Conservation (phyloP, 2,797 vertebrate genomes). For the Paramormyrops hopkinsi region DNA sequence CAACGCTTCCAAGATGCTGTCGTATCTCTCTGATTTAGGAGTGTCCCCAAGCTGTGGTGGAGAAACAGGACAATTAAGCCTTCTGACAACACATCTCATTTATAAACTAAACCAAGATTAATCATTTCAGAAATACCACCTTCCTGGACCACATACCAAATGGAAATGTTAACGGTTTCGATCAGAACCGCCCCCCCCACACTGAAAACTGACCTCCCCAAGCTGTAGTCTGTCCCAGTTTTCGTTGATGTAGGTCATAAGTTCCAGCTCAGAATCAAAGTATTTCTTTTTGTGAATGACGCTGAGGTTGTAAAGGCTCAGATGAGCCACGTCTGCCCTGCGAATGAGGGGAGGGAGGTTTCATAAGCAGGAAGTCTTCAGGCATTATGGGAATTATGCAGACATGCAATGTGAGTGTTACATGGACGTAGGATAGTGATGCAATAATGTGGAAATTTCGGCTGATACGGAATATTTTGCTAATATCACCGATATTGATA, state of each 20-base stretch:
- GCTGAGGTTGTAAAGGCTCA: constrained; percentile 96
- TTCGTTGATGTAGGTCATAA: constrained; percentile 93
- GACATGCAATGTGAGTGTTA: background rate
- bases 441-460: background rate
- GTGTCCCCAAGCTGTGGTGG: constrained; percentile 77
- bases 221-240: constrained; percentile 95
- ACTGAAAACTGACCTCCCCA: constrained; percentile 69
- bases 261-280: constrained; percentile 91
- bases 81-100: background rate
- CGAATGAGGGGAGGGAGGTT: background rate
- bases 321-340: constrained; percentile 93
- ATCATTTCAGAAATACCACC: background rate
- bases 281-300: constrained; percentile 99
- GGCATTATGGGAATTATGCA: background rate
- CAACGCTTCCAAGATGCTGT: constrained; percentile 82
- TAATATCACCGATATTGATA: background rate
- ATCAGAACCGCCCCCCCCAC: background rate
- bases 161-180: background rate
- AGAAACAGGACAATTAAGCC: background rate
- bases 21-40: constrained; percentile 80
- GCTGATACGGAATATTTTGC: background rate
- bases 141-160: background rate
- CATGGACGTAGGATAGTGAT: background rate
- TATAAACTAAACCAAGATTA: background rate
- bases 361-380: background rate